A percentile compares a stretch with the other conserved stretches of the same genome.
phyloP scores from a whole-genome alignment of 2,113 vertebrate species.

The Nerophis lumbriciformis region DNA sequence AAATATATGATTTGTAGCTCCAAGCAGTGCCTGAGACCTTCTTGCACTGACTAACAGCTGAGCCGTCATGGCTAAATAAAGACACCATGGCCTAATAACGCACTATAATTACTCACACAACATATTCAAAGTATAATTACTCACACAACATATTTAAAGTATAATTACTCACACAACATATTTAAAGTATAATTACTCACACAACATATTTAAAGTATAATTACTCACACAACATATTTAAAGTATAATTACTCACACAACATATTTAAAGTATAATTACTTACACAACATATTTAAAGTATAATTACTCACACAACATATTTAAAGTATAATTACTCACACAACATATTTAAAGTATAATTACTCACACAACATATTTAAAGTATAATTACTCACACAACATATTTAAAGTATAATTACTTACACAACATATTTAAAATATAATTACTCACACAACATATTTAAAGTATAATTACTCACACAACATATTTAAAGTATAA shows the following conservation, averaged over 20 bases:
- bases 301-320: not conserved
- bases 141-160: slow-evolving; percentile 17
- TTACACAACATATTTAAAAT: slow-evolving; percentile 15
- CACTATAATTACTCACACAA: slow-evolving; percentile 23
- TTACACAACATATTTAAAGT: slow-evolving; percentile 15
- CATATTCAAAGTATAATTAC: slow-evolving; percentile 12
- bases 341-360: too few species aligned
- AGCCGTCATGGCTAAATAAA: slow-evolving; percentile 30
- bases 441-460: slow-evolving; percentile 1
- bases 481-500: too few species aligned
- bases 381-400: too few species aligned
- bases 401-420: slow-evolving; percentile 19
- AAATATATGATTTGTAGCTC: not conserved
- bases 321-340: slow-evolving; percentile 5
- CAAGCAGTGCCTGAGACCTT: slow-evolving; percentile 16
- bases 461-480: slow-evolving; percentile 7
- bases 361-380: too few species aligned
- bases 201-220: too few species aligned
- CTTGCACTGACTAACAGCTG: slow-evolving; percentile 26
- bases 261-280: slow-evolving; percentile 18
- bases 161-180: too few species aligned
- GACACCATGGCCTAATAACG: slow-evolving; percentile 27
- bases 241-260: too few species aligned
- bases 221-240: too few species aligned
- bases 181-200: too few species aligned